These are phyloP conservation scores for Folsomia candida DNA, from an alignment of 2,888 invertebrate genomes.

Conservation along the genomic window DNA sequence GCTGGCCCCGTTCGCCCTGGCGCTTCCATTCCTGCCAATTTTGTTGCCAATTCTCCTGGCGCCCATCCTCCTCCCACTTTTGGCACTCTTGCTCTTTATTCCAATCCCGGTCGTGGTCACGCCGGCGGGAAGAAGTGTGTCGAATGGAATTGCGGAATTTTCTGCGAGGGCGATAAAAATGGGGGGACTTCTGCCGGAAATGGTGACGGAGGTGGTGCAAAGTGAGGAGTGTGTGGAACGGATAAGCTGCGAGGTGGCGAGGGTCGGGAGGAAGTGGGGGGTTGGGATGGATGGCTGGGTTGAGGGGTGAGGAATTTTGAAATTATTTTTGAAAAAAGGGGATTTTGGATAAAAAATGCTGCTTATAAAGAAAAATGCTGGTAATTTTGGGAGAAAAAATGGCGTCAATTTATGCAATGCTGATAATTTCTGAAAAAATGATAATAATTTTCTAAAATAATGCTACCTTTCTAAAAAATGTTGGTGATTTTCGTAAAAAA, in stretches of 20 bases:
- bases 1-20: conserved; percentile 1
- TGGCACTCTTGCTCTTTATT: conserved; percentile 16
- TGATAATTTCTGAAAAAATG: too few species aligned
- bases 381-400: too few species aligned
- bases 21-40: conserved; percentile 19
- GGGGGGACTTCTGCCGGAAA: conserved; percentile 5
- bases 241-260: conserved; percentile 36
- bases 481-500: neutral
- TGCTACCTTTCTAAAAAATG: too few species aligned
- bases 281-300: conserved; percentile 28
- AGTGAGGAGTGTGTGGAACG: conserved; percentile 39
- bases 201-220: conserved; percentile 20
- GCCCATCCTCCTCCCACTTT: conserved; percentile 18
- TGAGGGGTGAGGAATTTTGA: conserved; percentile 32
- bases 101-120: conserved; percentile 28
- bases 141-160: neutral
- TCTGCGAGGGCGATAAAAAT: neutral
- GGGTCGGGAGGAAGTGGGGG: conserved; percentile 21
- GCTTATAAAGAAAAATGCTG: too few species aligned
- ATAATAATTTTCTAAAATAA: too few species aligned
- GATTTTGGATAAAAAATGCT: too few species aligned
- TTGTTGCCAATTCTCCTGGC: conserved; percentile 23
- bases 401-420: too few species aligned
- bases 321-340: neutral
- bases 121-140: neutral